Percentiles rank a stretch among this genome's conserved stretches.
These are phyloP conservation scores for Rallus crepitans DNA, from an alignment of 2,797 vertebrate genomes.

Conservation along the genomic window DNA sequence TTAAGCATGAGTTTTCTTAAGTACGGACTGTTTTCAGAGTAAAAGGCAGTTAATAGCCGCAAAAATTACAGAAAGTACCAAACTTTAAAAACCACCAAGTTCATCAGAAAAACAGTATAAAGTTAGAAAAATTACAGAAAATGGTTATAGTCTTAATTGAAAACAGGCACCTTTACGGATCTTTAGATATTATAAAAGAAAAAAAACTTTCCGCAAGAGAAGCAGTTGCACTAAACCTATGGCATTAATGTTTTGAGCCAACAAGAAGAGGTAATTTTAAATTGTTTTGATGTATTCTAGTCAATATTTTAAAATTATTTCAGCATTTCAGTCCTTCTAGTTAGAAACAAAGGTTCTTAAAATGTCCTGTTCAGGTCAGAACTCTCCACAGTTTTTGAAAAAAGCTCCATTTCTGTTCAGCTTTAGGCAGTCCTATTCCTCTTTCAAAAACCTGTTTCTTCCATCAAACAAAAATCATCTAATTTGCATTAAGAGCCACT, in stretches of 20 bases:
- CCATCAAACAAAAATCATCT: not conserved
- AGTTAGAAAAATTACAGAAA: not conserved
- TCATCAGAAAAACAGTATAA: not conserved
- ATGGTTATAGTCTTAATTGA: not conserved
- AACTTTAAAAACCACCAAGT: not conserved
- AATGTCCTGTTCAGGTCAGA: not conserved
- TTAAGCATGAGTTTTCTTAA: not conserved
- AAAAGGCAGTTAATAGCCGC: not conserved
- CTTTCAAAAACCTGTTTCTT: not conserved
- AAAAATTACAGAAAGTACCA: not conserved
- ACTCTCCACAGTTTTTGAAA: not conserved
- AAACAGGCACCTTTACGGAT: not conserved
- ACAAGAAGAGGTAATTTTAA: not conserved
- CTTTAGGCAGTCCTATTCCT: not conserved
- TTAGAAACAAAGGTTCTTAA: not conserved
- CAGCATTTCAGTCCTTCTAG: not conserved
- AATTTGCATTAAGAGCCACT: not conserved
- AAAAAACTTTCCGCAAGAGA: not conserved
- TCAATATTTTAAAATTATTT: not conserved
- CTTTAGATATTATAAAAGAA: not conserved
- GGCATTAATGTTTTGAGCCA: not conserved
- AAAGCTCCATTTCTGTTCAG: not conserved
- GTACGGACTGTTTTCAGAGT: not conserved
- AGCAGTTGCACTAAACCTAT: not conserved
- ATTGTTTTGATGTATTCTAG: not conserved